Evolutionary conservation across 2,888 invertebrate species (phyloP).

Genomic region (Meteorus cinctellus): DNA sequence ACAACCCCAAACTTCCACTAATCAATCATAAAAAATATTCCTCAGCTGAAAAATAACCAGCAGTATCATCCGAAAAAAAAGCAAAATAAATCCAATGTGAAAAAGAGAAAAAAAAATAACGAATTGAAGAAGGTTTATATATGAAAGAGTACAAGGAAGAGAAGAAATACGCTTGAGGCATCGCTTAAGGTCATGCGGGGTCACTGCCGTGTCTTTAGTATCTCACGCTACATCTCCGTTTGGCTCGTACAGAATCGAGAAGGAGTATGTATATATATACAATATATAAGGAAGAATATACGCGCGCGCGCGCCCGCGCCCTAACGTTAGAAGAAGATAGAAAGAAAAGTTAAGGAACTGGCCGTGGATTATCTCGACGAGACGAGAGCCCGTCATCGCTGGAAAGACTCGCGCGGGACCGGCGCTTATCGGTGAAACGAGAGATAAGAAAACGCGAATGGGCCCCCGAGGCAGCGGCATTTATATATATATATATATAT

Average conservation of each 20-base stretch:
- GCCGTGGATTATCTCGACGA: slow-evolving; percentile 43
- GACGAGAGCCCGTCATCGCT: slow-evolving; percentile 48
- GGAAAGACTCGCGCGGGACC: slow-evolving; percentile 13
- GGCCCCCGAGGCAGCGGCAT: slow-evolving; percentile 22
- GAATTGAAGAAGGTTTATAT: slow-evolving; percentile 24
- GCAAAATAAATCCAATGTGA: not conserved
- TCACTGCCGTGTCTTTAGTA: slow-evolving; percentile 52
- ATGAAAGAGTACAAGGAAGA: not conserved
- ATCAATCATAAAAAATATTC: too few relatives aligned
- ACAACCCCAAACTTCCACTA: too few relatives aligned
- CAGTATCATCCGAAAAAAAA: not conserved
- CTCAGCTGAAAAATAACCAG: not conserved
- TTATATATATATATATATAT: too few relatives aligned
- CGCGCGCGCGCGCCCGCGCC: not conserved
- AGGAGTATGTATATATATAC: slow-evolving; percentile 27
- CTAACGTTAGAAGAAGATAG: not conserved
- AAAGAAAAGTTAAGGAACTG: slow-evolving; percentile 13
- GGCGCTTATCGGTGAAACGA: slow-evolving; percentile 18
- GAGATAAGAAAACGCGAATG: slow-evolving; percentile 41
- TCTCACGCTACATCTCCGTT: slow-evolving; percentile 54
- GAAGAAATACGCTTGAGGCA: slow-evolving; percentile 48
- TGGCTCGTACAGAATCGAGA: slow-evolving; percentile 35
- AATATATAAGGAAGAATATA: slow-evolving; percentile 48
- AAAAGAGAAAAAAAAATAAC: not conserved
- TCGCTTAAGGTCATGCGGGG: slow-evolving; percentile 55